These are phyloP conservation scores for Acrossocheilus wenchowensis DNA, from an alignment of 2,797 vertebrate genomes.

Conservation along the genomic window DNA sequence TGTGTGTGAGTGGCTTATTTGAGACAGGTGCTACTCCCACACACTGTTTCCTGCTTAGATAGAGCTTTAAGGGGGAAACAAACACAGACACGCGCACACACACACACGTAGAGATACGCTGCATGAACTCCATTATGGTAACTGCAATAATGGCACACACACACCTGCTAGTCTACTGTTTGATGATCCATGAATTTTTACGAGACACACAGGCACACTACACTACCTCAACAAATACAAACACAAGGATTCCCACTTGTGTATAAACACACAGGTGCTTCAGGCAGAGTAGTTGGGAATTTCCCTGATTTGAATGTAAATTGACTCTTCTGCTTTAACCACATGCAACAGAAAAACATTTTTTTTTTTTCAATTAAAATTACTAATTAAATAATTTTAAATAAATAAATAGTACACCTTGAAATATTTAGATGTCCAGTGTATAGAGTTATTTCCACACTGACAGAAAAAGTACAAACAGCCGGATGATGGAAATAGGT, in stretches of 20 bases:
- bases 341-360: neutral
- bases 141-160: conserved; percentile 54
- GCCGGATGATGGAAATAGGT: conserved; percentile 47
- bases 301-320: conserved; percentile 20
- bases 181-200: conserved; percentile 13
- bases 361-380: too few relatives aligned
- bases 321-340: neutral
- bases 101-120: neutral
- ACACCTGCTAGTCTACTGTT: conserved; percentile 51
- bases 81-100: conserved; percentile 34
- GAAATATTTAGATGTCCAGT: conserved; percentile 38
- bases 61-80: conserved; percentile 60
- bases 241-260: conserved; percentile 10
- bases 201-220: neutral
- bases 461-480: conserved; percentile 32
- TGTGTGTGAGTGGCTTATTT: conserved; percentile 50
- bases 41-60: conserved; percentile 78
- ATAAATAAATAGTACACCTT: conserved; percentile 13
- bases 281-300: neutral
- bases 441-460: neutral
- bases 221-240: neutral
- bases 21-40: conserved; percentile 77
- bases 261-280: conserved; percentile 24
- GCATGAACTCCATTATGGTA: conserved; percentile 49
- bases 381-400: neutral